These are phyloP conservation scores for Ammodramus savannarum DNA, from an alignment of 2,113 vertebrate genomes.

Conservation along the genomic window DNA sequence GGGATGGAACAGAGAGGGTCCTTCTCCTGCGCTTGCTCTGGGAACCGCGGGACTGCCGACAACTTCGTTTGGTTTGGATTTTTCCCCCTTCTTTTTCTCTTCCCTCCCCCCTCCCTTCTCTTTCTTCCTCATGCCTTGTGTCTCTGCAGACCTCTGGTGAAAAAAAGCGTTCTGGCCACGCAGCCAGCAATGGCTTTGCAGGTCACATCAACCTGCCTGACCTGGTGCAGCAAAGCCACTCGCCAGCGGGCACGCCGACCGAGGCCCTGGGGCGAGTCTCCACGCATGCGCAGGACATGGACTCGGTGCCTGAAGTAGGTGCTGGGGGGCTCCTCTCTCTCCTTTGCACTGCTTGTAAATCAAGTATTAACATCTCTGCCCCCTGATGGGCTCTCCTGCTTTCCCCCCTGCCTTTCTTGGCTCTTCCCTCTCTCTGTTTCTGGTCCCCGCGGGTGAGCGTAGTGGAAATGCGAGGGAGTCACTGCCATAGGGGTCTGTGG, in stretches of 20 bases:
- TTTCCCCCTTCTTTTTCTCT: neutral
- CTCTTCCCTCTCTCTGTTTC: neutral
- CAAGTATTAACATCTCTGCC: slow-evolving; percentile 11
- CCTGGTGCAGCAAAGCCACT: slow-evolving; percentile 94
- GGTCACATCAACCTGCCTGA: slow-evolving; percentile 94
- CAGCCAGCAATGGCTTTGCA: slow-evolving; percentile 92
- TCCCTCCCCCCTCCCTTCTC: neutral
- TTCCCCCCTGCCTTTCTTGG: neutral
- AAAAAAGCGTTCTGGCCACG: slow-evolving; percentile 87
- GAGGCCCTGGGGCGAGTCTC: slow-evolving; percentile 81
- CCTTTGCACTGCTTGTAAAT: neutral
- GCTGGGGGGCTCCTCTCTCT: slow-evolving; percentile 38
- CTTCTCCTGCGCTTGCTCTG: neutral
- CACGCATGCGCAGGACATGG: slow-evolving; percentile 85
- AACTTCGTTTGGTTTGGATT: neutral
- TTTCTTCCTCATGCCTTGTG: slow-evolving; percentile 62
- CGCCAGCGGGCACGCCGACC: slow-evolving; percentile 85
- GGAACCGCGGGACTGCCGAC: neutral
- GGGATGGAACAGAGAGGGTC: neutral
- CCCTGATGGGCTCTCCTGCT: neutral
- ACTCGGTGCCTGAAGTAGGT: slow-evolving; percentile 93
- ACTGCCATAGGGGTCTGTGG: neutral
- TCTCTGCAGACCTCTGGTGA: slow-evolving; percentile 86
- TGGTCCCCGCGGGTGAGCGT: neutral
- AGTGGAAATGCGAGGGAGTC: neutral